Conservation (phyloP, 2,888 invertebrate genomes). For the Chirona hameri region DNA sequence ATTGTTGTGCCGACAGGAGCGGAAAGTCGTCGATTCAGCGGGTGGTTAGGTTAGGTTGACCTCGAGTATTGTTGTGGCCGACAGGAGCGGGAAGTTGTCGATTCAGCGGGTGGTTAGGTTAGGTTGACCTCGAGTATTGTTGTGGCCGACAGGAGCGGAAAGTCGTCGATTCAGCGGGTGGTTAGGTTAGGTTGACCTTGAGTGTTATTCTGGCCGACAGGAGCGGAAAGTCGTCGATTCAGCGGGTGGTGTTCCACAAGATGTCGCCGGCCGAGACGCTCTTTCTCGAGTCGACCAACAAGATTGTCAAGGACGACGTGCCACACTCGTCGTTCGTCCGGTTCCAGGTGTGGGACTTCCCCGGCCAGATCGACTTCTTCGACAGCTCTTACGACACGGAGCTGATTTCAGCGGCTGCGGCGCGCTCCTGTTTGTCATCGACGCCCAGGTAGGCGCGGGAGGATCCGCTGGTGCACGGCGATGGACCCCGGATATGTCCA, state of each 20-base stretch:
- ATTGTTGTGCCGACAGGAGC: too few relatives aligned
- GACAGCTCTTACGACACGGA: slow-evolving; percentile 94
- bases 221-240: slow-evolving; percentile 98
- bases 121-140: too few relatives aligned
- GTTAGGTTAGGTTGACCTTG: too few relatives aligned
- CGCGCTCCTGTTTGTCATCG: slow-evolving; percentile 97
- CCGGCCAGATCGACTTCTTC: slow-evolving; percentile 97
- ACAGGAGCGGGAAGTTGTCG: too few relatives aligned
- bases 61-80: too few relatives aligned
- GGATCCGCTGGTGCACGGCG: too few relatives aligned
- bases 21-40: too few relatives aligned
- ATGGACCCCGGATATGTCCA: too few relatives aligned
- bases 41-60: too few relatives aligned
- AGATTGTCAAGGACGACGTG: slow-evolving; percentile 97
- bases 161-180: too few relatives aligned
- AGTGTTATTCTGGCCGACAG: slow-evolving; percentile 64
- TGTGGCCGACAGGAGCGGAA: too few relatives aligned
- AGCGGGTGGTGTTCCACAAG: slow-evolving; percentile 99
- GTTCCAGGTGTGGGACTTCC: slow-evolving; percentile 99
- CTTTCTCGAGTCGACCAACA: slow-evolving; percentile 96
- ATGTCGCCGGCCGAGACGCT: slow-evolving; percentile 99
- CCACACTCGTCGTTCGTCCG: slow-evolving; percentile 97
- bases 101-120: too few relatives aligned
- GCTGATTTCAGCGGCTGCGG: slow-evolving; percentile 96
- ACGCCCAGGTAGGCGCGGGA: slow-evolving; percentile 61